A percentile compares a stretch with the other conserved stretches of the same genome.
These are phyloP conservation scores for Alcis repandata DNA, from an alignment of 2,888 invertebrate species.

Conservation along the genomic window DNA sequence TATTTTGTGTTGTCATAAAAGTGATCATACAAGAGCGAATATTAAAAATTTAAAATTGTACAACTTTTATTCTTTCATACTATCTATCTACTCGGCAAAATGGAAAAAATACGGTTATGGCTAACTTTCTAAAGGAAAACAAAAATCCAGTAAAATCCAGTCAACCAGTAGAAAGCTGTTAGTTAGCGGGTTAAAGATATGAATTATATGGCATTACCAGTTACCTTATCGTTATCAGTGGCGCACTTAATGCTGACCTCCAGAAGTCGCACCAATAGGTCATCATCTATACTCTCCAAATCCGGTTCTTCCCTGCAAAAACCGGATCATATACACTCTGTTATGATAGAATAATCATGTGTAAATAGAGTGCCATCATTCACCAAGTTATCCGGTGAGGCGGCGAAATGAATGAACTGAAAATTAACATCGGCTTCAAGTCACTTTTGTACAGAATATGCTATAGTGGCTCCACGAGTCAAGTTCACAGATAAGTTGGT, in stretches of 20 bases:
- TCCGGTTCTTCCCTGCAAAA: conserved; percentile 81
- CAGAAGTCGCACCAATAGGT: conserved; percentile 89
- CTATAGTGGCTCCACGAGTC: not conserved
- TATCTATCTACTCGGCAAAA: no score
- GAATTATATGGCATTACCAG: conserved; percentile 6
- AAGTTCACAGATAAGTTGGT: not conserved
- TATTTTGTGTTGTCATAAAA: no score
- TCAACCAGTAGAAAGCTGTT: no score
- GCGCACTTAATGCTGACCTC: conserved; percentile 89
- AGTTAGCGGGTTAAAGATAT: not conserved
- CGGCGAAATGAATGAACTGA: not conserved
- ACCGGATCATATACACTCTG: conserved; percentile 18
- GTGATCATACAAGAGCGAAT: no score
- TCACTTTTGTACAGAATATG: not conserved
- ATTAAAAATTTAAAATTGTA: no score
- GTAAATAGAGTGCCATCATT: not conserved
- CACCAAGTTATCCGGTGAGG: not conserved
- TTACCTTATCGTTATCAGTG: conserved; percentile 92
- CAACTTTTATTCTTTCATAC: no score
- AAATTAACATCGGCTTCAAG: not conserved
- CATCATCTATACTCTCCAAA: conserved; percentile 89
- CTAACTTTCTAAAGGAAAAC: no score
- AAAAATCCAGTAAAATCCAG: no score
- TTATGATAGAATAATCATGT: not conserved
- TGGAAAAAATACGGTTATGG: no score